Evolutionary conservation across 2,113 vertebrate species (phyloP), one percentile per base, ranked within the genome.

Genomic region (Petaurus breviceps): DNA sequence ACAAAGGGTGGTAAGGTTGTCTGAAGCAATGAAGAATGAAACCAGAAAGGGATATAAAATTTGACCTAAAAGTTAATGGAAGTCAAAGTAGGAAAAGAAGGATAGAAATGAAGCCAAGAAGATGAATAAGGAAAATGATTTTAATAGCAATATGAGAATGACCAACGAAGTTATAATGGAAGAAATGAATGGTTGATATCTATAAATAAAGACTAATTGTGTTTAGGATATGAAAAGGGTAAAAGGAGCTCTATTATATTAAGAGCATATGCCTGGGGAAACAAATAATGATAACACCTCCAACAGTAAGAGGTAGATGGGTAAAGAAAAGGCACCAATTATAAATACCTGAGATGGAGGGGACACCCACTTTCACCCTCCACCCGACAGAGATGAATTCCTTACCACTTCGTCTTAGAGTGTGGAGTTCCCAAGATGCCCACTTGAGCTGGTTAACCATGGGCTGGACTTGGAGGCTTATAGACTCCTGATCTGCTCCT

Each of bases 331-430:
- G 31, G 61, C 12, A 68, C 61, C 31, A 31, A 12, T 61, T 37
- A 37, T 68, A 49, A 49, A 68, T 31, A 16, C 57, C 2, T 77
- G 46, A 6, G 2, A 37, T 25, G 3, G n/a, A 84, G 52, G 54
- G 54, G 47, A 51, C 53, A 51, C 90, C 25, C 37, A 90, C 14
- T 43, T 89, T 54, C 50, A 7, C 1, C 47, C 91, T 31, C 55
- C 28, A 52, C 28, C 12, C n/a, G 12, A 16, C 96, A 1, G 24
- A 92, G 90, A 53, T 31, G 77, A 61, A n/a, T 9, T 57, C 92
- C 97, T 97, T 51, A 94, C 96, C 95, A 3, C 95, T 90, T 14
- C 9, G 68, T 23, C 68, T 53, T 49, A 95, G 51, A 28, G 94
- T 68, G 2, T 57, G 68, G 16, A 7, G 68, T 19, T 95, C 90